phyloP scores from a whole-genome alignment of 2,888 invertebrate species.

The Magallana nippona region DNA sequence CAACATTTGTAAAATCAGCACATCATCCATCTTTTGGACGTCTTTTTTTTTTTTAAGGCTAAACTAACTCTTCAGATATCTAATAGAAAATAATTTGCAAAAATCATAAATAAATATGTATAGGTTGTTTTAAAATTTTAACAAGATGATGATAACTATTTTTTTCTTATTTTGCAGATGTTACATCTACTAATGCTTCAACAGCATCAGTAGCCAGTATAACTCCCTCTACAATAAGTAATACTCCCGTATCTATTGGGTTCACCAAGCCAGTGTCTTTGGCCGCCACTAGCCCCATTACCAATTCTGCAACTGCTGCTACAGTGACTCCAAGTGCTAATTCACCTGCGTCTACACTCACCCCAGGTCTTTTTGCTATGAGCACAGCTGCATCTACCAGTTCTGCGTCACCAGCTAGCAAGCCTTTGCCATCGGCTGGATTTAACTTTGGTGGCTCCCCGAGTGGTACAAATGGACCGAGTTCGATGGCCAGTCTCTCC shows the following conservation, averaged over 20 bases:
- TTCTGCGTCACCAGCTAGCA: constrained; percentile 12
- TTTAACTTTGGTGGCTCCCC: constrained; percentile 5
- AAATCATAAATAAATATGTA: too few relatives aligned
- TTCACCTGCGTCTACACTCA: constrained; percentile 8
- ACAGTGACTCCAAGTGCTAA: constrained; percentile 11
- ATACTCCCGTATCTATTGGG: background rate
- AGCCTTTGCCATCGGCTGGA: constrained; percentile 8
- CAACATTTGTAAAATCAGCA: too few relatives aligned
- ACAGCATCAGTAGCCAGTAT: constrained; percentile 6
- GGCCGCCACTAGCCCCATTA: background rate
- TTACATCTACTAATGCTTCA: background rate
- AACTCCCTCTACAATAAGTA: background rate
- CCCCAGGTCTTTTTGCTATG: background rate
- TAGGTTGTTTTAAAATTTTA: too few relatives aligned
- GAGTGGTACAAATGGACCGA: background rate
- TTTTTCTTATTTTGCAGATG: too few relatives aligned
- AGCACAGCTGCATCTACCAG: constrained; percentile 23
- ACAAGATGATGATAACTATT: too few relatives aligned
- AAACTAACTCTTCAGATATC: too few relatives aligned
- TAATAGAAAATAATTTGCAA: too few relatives aligned
- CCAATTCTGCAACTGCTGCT: constrained; percentile 10
- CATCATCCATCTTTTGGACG: too few relatives aligned
- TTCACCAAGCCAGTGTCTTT: background rate
- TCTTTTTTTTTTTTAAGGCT: too few relatives aligned
- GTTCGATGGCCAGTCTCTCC: constrained; percentile 32